Conservation (phyloP, 1,140 invertebrate species). For the Megalopta genalis region DNA sequence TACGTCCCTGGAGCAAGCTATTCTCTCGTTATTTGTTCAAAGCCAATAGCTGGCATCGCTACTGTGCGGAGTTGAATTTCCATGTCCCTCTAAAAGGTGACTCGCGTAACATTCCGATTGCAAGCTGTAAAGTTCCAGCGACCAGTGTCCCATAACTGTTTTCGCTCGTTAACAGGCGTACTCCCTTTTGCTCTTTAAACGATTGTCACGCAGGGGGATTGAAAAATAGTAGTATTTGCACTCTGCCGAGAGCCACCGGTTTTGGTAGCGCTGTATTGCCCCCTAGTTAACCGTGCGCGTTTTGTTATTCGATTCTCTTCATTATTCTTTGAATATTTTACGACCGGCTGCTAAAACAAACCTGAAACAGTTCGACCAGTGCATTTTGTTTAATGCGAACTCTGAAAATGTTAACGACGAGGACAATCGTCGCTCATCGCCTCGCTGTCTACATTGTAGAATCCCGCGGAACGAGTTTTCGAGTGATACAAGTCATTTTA, state of each 20-base stretch:
- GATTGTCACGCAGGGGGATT: constrained; percentile 34
- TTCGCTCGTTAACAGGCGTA: constrained; percentile 44
- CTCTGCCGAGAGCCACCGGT: not conserved
- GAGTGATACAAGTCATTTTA: too few relatives aligned
- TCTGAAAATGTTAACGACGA: too few relatives aligned
- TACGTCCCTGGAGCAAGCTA: constrained; percentile 17
- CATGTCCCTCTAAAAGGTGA: constrained; percentile 46
- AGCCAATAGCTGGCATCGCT: constrained; percentile 34
- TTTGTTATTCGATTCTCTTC: constrained; percentile 1
- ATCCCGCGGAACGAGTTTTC: too few relatives aligned
- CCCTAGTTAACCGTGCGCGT: not conserved
- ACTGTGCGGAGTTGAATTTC: constrained; percentile 31
- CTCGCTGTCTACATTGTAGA: too few relatives aligned
- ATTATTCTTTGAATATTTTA: not conserved
- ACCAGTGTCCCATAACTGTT: constrained; percentile 35
- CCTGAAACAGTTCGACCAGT: not conserved
- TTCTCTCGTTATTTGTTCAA: constrained; percentile 32
- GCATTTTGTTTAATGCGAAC: not conserved
- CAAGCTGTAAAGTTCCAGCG: constrained; percentile 32
- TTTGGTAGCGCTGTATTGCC: constrained; percentile 5
- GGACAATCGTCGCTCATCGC: too few relatives aligned
- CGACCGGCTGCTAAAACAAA: not conserved
- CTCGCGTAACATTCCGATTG: constrained; percentile 46
- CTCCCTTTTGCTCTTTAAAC: constrained; percentile 44
- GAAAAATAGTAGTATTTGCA: constrained; percentile 44